Evolutionary conservation across 2,113 vertebrate species (phyloP).

Genomic region (Sorex araneus): DNA sequence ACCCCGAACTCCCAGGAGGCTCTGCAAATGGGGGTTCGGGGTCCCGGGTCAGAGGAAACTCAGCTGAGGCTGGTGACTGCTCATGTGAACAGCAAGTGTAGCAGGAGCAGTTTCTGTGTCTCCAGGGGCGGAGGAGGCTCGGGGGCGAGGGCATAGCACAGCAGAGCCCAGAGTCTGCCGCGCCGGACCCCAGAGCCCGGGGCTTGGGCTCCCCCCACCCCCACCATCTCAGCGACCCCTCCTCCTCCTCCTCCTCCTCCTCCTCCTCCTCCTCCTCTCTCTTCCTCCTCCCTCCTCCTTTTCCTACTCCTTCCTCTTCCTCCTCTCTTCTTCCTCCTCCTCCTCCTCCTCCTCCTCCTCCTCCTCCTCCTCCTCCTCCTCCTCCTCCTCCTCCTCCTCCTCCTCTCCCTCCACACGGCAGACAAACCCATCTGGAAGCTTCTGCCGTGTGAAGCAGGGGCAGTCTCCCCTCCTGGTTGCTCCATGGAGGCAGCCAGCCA

Average conservation of each 20-base stretch:
- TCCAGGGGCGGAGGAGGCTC: background rate
- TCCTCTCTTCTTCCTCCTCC: background rate
- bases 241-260: background rate
- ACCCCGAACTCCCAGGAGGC: background rate
- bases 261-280: background rate
- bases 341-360: background rate
- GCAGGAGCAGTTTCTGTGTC: background rate
- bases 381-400: background rate
- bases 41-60: background rate
- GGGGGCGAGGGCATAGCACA: background rate
- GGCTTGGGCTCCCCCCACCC: no score
- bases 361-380: background rate
- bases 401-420: background rate
- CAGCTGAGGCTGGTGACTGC: background rate
- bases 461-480: no score
- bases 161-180: background rate
- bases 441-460: no score
- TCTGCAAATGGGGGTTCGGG: no score
- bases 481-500: no score
- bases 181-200: background rate
- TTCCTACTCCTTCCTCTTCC: no score
- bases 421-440: no score
- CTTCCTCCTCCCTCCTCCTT: no score
- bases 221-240: background rate
- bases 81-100: background rate